Conservation (phyloP, 2,113 vertebrate species). For the Silurus asotus region DNA sequence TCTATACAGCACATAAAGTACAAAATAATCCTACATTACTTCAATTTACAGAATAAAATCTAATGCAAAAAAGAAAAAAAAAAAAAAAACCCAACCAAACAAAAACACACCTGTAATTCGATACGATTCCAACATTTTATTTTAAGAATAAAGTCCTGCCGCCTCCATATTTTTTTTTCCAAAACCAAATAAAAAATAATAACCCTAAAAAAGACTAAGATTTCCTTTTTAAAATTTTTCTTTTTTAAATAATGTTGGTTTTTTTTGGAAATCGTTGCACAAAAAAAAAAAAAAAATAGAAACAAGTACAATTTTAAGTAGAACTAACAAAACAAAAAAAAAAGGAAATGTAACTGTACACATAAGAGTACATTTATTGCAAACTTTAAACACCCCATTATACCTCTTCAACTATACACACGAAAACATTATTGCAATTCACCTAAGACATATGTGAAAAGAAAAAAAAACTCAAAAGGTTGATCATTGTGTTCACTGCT, state of each 20-base stretch:
- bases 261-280: slow-evolving; percentile 74
- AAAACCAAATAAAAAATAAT: slow-evolving; percentile 62
- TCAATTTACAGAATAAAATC: background rate
- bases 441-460: slow-evolving; percentile 67
- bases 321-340: slow-evolving; percentile 57
- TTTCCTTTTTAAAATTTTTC: slow-evolving; percentile 64
- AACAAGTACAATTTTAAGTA: slow-evolving; percentile 69
- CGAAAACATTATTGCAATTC: slow-evolving; percentile 66
- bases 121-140: slow-evolving; percentile 69
- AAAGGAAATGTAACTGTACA: slow-evolving; percentile 77
- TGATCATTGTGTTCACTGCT: slow-evolving; percentile 36
- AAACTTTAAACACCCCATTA: slow-evolving; percentile 70
- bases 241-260: slow-evolving; percentile 76
- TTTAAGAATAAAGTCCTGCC: slow-evolving; percentile 74
- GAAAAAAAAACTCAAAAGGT: slow-evolving; percentile 42
- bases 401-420: slow-evolving; percentile 66
- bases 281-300: slow-evolving; percentile 60
- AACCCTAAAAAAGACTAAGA: slow-evolving; percentile 66
- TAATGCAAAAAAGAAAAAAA: slow-evolving; percentile 3
- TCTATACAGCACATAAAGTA: too few species aligned
- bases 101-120: slow-evolving; percentile 27
- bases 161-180: slow-evolving; percentile 63
- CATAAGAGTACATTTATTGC: slow-evolving; percentile 78
- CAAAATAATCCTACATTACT: background rate
- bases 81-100: slow-evolving; percentile 37